Conservation (phyloP, 2,113 vertebrate genomes). For the Patagioenas fasciata region DNA sequence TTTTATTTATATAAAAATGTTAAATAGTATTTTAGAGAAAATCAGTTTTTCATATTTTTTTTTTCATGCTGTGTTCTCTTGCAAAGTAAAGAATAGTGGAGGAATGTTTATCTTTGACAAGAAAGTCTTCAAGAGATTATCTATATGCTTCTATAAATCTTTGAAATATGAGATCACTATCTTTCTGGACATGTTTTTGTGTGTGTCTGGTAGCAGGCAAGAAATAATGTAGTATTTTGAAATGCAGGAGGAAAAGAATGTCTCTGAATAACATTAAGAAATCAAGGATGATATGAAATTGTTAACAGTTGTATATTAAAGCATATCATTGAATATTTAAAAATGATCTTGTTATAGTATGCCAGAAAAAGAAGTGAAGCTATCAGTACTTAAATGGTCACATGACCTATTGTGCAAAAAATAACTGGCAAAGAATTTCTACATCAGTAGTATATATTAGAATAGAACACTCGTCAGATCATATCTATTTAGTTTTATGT, state of each 20-base stretch:
- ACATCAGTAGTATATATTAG: not conserved
- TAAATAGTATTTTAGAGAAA: not conserved
- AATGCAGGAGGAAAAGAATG: not conserved
- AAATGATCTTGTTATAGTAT: not conserved
- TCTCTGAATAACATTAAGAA: not conserved
- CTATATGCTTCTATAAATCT: not conserved
- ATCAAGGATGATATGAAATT: not conserved
- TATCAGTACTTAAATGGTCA: not conserved
- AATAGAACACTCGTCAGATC: conserved; percentile 45
- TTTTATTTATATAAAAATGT: not conserved
- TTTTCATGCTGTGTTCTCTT: not conserved
- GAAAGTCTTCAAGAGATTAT: not conserved
- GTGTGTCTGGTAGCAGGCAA: not conserved
- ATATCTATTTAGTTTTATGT: not conserved
- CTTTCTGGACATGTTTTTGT: not conserved
- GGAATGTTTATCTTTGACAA: not conserved
- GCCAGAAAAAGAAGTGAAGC: not conserved
- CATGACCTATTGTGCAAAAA: not conserved
- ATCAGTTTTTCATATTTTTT: not conserved
- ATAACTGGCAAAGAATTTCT: not conserved
- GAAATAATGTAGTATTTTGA: not conserved
- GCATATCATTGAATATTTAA: not conserved
- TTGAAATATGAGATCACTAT: not conserved
- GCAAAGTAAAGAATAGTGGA: not conserved
- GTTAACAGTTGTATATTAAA: not conserved